Conservation (phyloP, 2,113 vertebrate species). For the Jaculus jaculus region DNA sequence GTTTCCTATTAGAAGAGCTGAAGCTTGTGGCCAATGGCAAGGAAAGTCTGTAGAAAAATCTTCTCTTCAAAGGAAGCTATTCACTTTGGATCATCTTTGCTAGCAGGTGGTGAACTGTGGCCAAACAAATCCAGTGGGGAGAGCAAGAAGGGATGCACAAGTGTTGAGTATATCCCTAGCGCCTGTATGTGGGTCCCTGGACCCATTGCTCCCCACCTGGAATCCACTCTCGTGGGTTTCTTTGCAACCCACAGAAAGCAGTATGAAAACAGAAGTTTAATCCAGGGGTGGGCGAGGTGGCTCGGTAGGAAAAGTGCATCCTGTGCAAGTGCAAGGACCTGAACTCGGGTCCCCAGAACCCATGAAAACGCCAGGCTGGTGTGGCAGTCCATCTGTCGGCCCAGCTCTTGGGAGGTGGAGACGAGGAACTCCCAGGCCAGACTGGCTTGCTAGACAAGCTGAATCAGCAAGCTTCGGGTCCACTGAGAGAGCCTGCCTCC, state of each 20-base stretch:
- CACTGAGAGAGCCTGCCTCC: no score
- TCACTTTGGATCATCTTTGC: rapidly evolving
- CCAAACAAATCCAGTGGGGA: rapidly evolving
- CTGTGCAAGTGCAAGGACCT: no score
- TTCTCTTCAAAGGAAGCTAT: background rate
- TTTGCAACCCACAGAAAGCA: background rate
- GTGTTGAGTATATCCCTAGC: rapidly evolving
- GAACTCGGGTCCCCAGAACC: no score
- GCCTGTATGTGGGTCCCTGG: rapidly evolving
- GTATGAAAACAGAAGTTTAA: rapidly evolving
- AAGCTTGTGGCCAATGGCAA: background rate
- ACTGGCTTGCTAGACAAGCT: no score
- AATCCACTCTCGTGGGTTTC: background rate
- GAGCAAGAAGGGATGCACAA: rapidly evolving
- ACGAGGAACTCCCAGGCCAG: no score
- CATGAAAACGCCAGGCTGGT: no score
- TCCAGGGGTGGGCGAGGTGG: no score
- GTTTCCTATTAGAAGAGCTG: rapidly evolving
- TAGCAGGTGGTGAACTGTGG: background rate
- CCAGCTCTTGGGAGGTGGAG: no score
- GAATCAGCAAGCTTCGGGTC: no score
- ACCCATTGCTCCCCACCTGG: rapidly evolving
- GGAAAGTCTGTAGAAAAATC: background rate
- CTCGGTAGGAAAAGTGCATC: no score
- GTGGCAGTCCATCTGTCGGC: no score